Evolutionary conservation across 2,797 vertebrate genomes (phyloP).

Genomic region (Pipistrellus nathusii): DNA sequence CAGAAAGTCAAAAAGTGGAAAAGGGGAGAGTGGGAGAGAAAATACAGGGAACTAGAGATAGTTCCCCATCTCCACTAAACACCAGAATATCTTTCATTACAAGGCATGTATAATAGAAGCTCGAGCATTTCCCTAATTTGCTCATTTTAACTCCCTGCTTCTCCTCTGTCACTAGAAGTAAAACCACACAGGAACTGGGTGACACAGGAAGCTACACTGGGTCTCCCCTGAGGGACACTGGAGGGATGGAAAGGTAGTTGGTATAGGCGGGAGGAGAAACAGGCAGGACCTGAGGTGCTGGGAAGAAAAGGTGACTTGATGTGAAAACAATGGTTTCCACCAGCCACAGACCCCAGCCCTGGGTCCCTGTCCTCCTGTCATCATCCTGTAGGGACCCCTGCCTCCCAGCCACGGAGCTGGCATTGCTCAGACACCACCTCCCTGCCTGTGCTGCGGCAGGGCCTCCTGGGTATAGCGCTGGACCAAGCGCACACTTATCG

Average conservation of each 20-base stretch:
- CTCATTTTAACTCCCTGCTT: background rate
- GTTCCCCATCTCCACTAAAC: background rate
- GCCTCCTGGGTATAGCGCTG: background rate
- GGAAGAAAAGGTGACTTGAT: background rate
- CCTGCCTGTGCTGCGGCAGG: background rate
- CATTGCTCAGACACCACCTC: background rate
- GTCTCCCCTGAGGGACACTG: background rate
- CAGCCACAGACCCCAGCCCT: background rate
- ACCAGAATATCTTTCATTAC: background rate
- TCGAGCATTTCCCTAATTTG: background rate
- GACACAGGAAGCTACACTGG: background rate
- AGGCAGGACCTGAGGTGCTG: background rate
- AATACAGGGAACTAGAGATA: background rate
- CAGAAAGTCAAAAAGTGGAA: background rate
- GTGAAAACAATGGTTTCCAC: background rate
- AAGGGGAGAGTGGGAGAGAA: background rate
- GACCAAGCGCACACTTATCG: background rate
- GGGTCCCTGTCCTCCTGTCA: too few relatives aligned
- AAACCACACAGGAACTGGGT: background rate
- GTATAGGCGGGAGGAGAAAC: background rate
- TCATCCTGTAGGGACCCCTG: background rate
- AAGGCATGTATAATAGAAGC: background rate
- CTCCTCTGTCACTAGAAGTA: background rate
- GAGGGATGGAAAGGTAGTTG: background rate
- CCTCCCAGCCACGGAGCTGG: background rate